These are phyloP conservation scores for Anhinga anhinga DNA, from an alignment of 2,113 vertebrate genomes.

Conservation along the genomic window DNA sequence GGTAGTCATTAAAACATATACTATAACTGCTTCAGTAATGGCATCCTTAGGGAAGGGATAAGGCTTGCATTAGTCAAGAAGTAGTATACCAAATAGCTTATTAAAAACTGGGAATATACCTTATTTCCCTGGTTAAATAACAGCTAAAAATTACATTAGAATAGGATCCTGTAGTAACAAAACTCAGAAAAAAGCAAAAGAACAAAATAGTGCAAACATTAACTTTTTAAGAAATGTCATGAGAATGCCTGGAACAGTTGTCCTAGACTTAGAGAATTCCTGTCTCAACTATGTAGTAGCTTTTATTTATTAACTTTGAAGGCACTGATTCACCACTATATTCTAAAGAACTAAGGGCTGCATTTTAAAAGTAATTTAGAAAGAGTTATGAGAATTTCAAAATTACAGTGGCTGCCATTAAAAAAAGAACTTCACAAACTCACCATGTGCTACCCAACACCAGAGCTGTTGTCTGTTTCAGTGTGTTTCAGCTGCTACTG, in stretches of 20 bases:
- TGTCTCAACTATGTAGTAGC: neutral
- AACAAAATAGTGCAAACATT: slow-evolving; percentile 29
- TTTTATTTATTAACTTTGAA: slow-evolving; percentile 53
- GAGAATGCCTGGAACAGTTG: neutral
- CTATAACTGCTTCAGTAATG: neutral
- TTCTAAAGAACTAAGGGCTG: neutral
- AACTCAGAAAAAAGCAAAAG: slow-evolving; percentile 20
- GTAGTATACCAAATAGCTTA: slow-evolving; percentile 19
- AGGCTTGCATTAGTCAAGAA: slow-evolving; percentile 26
- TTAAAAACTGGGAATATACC: slow-evolving; percentile 59
- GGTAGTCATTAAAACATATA: neutral
- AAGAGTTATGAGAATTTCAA: neutral
- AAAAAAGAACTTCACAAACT: neutral
- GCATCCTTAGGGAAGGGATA: slow-evolving; percentile 28
- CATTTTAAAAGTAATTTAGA: slow-evolving; percentile 6
- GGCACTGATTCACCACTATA: slow-evolving; percentile 10
- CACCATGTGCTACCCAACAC: neutral
- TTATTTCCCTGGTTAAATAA: slow-evolving; percentile 54
- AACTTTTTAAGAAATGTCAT: neutral
- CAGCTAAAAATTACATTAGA: slow-evolving; percentile 52
- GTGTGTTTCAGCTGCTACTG: neutral
- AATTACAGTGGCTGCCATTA: neutral
- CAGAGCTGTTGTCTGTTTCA: neutral
- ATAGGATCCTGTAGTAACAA: slow-evolving; percentile 28
- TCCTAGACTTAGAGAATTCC: neutral